Conservation (phyloP, 2,888 invertebrate genomes). For the Tinea trinotella region DNA sequence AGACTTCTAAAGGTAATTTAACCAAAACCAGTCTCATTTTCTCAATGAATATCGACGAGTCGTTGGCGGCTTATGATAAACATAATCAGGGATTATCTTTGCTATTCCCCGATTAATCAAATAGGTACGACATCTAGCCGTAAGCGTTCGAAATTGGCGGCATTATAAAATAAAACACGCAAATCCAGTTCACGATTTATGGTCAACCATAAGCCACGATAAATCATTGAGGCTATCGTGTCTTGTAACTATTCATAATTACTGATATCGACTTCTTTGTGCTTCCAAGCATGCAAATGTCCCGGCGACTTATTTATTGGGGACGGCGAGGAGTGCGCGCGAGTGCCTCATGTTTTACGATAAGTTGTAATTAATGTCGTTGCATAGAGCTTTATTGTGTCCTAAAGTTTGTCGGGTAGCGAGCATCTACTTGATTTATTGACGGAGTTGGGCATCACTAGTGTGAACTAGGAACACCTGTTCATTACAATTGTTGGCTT, state of each 20-base stretch:
- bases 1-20: too few relatives aligned
- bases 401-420: slow-evolving; percentile 29
- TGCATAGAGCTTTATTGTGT: slow-evolving; percentile 51
- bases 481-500: background rate
- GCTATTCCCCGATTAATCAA: slow-evolving; percentile 37
- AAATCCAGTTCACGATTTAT: slow-evolving; percentile 30
- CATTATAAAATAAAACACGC: slow-evolving; percentile 30
- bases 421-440: slow-evolving; percentile 41
- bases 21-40: too few relatives aligned
- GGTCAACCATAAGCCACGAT: slow-evolving; percentile 35
- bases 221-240: slow-evolving; percentile 34
- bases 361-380: slow-evolving; percentile 58
- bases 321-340: slow-evolving; percentile 24
- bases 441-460: slow-evolving; percentile 28
- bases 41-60: too few relatives aligned
- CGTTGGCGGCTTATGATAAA: background rate
- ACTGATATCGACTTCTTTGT: slow-evolving; percentile 52
- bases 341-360: slow-evolving; percentile 41
- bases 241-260: slow-evolving; percentile 49
- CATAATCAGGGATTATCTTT: slow-evolving; percentile 42
- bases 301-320: slow-evolving; percentile 41
- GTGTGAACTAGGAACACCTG: slow-evolving; percentile 6
- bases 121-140: slow-evolving; percentile 35
- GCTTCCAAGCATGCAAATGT: slow-evolving; percentile 45
- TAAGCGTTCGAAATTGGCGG: slow-evolving; percentile 35